These are phyloP conservation scores for rabbit (Oryctolagus cuniculus) DNA, from an alignment of 2,113 vertebrate genomes.

Conservation along the genomic window mOryCun1.1 NC_091449.1:7092501-7093000, in stretches of 20 bases:
- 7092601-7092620: constrained; percentile 61
- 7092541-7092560: neutral
- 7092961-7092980: neutral
- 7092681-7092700: neutral
- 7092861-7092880: constrained; percentile 23
- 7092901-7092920: neutral
- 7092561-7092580: neutral
- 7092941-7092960: neutral
- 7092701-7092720: neutral
- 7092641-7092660: too few relatives aligned
- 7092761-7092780: neutral
- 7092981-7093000: neutral
- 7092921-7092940: neutral
- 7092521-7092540: neutral
- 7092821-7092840: constrained; percentile 46
- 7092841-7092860: neutral
- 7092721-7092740: constrained; percentile 51
- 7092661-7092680: neutral
- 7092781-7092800: constrained; percentile 62
- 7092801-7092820: constrained; percentile 40
- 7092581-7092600: neutral
- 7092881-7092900: constrained; percentile 46
- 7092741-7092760: neutral
- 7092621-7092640: constrained; percentile 46
- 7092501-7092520: neutral